Base-by-base conservation (phyloP, 2,113 vertebrate species). In the Paradoxurus hermaphroditus region DNA sequence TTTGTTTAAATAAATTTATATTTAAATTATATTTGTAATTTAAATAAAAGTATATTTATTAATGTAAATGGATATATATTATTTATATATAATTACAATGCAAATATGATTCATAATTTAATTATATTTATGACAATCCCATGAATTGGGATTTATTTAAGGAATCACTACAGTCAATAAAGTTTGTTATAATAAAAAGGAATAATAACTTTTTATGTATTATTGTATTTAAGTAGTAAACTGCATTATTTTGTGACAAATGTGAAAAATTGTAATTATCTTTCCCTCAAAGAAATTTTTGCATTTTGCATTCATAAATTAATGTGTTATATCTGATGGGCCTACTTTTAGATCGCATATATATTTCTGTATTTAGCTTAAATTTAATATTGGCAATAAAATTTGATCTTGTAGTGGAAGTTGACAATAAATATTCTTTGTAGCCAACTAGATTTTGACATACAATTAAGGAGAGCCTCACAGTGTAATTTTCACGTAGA, bases 401-500 rank as follows among this genome's bases (percentile, higher is more conserved):
- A 93, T 5, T 95, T 13, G 21, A 78, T 77, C 49, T 94, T 96
- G 51, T 86, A 73, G 1, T 77, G 9, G 29, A 96, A 98, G 11
- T 19, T 92, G 96, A 91, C 75, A 96, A 83, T 95, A 97, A 95
- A 93, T 88, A 83, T 95, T 41, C 2, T 49, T 0, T 19, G 4
- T 86, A 56, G 27, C 49, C 95, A 98, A 94, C 14, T 95, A 3
- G 29, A 73, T 81, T 92, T 46, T 95, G 89, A 39, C 41, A 88
- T 67, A 88, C n/a, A 97, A 91, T 97, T 96, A 88, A 15, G 83
- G 49, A 88, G 51, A 94, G 34, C 2, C 72, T 86, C 92, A 85
- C 68, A 92, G 49, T 92, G 63, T 51, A 91, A 93, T 94, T 97
- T 98, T 97, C 29, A 65, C 4, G 41, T 7, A 97, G 92, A 98